A percentile compares a stretch with the other conserved stretches of the same genome.
These are phyloP conservation scores for Halcyon smyrnensis DNA, from an alignment of 2,797 vertebrate species.

Conservation along the genomic window DNA sequence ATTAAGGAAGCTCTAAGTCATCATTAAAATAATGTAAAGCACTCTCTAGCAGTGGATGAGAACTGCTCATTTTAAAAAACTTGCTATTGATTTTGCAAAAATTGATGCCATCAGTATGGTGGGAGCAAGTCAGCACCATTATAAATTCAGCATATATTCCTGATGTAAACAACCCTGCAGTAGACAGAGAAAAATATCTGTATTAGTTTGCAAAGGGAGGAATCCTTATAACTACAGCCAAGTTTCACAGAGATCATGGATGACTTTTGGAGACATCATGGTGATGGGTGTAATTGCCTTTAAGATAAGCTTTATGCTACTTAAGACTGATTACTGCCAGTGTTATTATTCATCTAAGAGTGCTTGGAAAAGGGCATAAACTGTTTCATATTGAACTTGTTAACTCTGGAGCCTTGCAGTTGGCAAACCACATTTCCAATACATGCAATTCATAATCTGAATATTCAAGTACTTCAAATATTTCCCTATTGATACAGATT, in stretches of 20 bases:
- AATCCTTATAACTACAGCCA: not conserved
- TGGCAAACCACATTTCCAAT: conserved; percentile 44
- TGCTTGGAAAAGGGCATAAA: conserved; percentile 61
- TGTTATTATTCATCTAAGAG: conserved; percentile 55
- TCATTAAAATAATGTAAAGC: conserved; percentile 23
- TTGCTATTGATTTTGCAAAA: conserved; percentile 57
- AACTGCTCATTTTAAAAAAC: conserved; percentile 27
- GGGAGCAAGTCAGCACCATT: conserved; percentile 37
- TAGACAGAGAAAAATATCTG: not conserved
- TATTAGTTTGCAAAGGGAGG: conserved; percentile 11
- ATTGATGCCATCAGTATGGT: conserved; percentile 3
- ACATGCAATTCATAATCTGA: conserved; percentile 26
- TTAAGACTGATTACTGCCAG: conserved; percentile 56
- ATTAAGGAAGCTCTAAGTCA: conserved; percentile 22
- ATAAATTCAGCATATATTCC: conserved; percentile 36
- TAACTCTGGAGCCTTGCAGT: conserved; percentile 41
- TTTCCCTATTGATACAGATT: conserved; percentile 47
- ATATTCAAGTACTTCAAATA: conserved; percentile 30
- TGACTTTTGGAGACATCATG: conserved; percentile 54
- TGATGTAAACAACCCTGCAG: conserved; percentile 33
- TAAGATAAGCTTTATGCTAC: conserved; percentile 59
- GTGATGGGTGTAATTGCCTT: conserved; percentile 61
- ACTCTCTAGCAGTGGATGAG: not conserved
- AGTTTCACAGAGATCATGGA: conserved; percentile 9
- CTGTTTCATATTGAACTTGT: conserved; percentile 46